Evolutionary conservation across 2,888 invertebrate species (phyloP).

Genomic region (Megamerina dolium): DNA sequence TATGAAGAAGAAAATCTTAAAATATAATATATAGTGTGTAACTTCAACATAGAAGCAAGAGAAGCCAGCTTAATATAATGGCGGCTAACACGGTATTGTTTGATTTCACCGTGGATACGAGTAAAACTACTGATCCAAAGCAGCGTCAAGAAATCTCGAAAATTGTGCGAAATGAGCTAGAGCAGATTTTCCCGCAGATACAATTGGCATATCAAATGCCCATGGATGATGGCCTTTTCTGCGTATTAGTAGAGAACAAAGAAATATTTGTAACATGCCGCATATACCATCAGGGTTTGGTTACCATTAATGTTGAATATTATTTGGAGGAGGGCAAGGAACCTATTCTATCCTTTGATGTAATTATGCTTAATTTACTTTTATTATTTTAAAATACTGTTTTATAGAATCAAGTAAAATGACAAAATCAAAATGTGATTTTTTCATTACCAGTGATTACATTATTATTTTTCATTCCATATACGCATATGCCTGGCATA

Average conservation of each 20-base stretch:
- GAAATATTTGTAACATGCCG: slow-evolving; percentile 66
- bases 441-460: not conserved
- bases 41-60: too few species aligned
- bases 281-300: slow-evolving; percentile 67
- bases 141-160: slow-evolving; percentile 62
- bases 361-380: slow-evolving; percentile 50
- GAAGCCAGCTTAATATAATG: too few species aligned
- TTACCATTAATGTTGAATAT: slow-evolving; percentile 79
- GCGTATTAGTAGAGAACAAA: slow-evolving; percentile 64
- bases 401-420: too few species aligned
- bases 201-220: slow-evolving; percentile 62
- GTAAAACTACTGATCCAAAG: slow-evolving; percentile 59
- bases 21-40: too few species aligned
- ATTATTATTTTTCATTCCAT: not conserved
- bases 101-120: slow-evolving; percentile 72
- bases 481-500: too few species aligned
- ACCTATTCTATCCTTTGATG: slow-evolving; percentile 69
- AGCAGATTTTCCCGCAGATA: slow-evolving; percentile 66
- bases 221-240: slow-evolving; percentile 64
- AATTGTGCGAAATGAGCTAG: slow-evolving; percentile 63
- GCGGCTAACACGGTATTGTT: slow-evolving; percentile 72
- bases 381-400: too few species aligned
- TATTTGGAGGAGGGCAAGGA: slow-evolving; percentile 69
- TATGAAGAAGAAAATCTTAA: too few species aligned
- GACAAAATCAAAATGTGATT: too few species aligned